Base-by-base conservation (phyloP, 2,113 vertebrate species). In the Suricata suricatta region DNA sequence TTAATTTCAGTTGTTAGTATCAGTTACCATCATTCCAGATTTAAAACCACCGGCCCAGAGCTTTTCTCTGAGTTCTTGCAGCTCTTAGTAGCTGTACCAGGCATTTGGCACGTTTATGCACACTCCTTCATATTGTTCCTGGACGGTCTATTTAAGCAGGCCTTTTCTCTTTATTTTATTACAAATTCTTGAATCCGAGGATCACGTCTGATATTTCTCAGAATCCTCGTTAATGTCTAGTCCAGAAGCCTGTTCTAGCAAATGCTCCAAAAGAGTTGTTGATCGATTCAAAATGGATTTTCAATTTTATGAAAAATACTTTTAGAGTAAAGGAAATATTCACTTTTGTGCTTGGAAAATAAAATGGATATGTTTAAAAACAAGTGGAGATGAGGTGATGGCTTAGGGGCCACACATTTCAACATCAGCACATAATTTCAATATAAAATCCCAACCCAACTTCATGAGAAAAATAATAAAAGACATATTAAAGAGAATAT, bases 131-230 rank as follows among this genome's bases (percentile, higher is more conserved):
- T 44, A 3, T 29, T 89, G 90, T 76, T 72, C 64, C 96, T 57
- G 89, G 86, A 44, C 57, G 60, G 35, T 72, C 54, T n/a, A 64
- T 27, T 85, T 63, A 68, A 90, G 71, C 38, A 71, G 63, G 79
- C 33, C 11, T 93, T 69, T 90, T 80, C 91, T 96, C 88, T 83
- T 88, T 81, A 52, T 64, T 97, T 95, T 84, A 90, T 95, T 94
- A 94, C 77, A 93, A 82, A 95, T 94, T 97, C 96, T 96, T 95
- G 94, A 96, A 57, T 85, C 94, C 85, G 60, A 38, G 97, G 71
- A 89, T 86, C 96, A 69, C 38, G 93, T 94, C 91, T 97, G 85
- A 85, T 69, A 68, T 74, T 91, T 82, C 96, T 96, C 76, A 79
- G 83, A 86, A 88, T 44, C 88, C 85, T 88, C 7, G 15, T 64